These are phyloP conservation scores for Scaptomyza cyrtandrae DNA, from an alignment of 2,888 invertebrate species.

Conservation along the genomic window DNA sequence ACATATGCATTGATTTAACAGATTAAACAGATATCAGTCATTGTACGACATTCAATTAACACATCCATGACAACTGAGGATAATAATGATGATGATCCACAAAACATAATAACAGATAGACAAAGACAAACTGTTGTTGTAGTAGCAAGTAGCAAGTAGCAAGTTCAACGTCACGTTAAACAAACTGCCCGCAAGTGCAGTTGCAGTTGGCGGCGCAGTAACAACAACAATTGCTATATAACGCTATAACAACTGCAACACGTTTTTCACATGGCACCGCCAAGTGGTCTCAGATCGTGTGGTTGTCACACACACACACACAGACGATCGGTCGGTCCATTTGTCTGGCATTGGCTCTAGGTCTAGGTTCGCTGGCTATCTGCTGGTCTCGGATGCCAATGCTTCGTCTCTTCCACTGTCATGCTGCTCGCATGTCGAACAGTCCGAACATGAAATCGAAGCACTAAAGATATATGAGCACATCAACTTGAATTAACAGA, in stretches of 20 bases:
- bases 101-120: slow-evolving; percentile 10
- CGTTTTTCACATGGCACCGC: slow-evolving; percentile 61
- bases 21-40: slow-evolving; percentile 21
- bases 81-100: slow-evolving; percentile 25
- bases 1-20: slow-evolving; percentile 12
- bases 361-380: slow-evolving; percentile 16
- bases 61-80: slow-evolving; percentile 26
- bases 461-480: slow-evolving; percentile 77
- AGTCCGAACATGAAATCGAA: slow-evolving; percentile 70
- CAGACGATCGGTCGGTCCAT: slow-evolving; percentile 17
- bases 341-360: slow-evolving; percentile 24
- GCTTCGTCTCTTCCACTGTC: slow-evolving; percentile 2
- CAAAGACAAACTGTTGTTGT: slow-evolving; percentile 8
- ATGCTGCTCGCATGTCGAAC: slow-evolving; percentile 55
- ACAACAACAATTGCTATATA: slow-evolving; percentile 26
- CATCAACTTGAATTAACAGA: slow-evolving; percentile 80
- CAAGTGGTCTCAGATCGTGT: slow-evolving; percentile 45
- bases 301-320: slow-evolving; percentile 33
- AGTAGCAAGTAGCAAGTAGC: slow-evolving; percentile 63
- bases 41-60: slow-evolving; percentile 50
- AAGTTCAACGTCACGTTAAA: slow-evolving; percentile 67
- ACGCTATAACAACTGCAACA: slow-evolving; percentile 54
- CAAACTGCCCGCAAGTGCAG: slow-evolving; percentile 36
- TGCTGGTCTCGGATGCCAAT: slow-evolving; percentile 33
- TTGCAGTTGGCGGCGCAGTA: slow-evolving; percentile 13